These are phyloP conservation scores for Gallinago undulata DNA, from an alignment of 2,113 vertebrate species.

Conservation along the genomic window DNA sequence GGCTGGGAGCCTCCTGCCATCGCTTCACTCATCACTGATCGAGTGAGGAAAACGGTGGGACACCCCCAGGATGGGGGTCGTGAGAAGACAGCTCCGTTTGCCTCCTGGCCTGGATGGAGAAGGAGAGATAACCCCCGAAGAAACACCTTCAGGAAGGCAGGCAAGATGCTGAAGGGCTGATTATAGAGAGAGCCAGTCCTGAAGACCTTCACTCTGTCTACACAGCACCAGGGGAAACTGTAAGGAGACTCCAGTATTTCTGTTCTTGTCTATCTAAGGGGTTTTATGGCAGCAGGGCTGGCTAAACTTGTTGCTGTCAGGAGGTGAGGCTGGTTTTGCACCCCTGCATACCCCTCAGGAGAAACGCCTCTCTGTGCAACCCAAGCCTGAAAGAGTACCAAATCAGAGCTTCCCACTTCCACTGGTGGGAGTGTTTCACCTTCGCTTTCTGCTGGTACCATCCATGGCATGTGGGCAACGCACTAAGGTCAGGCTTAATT, in stretches of 20 bases:
- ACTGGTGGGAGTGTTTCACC: neutral
- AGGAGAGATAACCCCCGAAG: neutral
- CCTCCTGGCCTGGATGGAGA: neutral
- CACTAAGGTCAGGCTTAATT: neutral
- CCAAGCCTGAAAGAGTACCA: neutral
- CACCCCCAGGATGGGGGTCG: neutral
- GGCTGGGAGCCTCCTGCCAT: accelerated
- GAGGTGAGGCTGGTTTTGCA: neutral
- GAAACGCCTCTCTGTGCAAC: neutral
- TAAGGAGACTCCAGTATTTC: neutral
- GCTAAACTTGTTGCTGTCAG: neutral
- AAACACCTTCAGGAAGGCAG: neutral
- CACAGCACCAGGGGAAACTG: neutral
- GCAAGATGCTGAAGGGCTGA: neutral
- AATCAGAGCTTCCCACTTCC: neutral
- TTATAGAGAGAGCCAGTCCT: neutral
- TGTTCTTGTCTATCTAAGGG: neutral
- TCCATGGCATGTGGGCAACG: neutral
- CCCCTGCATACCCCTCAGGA: neutral
- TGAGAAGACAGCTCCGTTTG: neutral
- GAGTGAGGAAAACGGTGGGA: neutral
- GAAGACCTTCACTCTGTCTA: neutral
- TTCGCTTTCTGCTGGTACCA: neutral
- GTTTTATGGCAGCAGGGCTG: neutral
- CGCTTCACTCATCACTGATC: accelerated